Percentiles rank a stretch among this genome's conserved stretches.
These are phyloP conservation scores for Drosophila burlai DNA, from an alignment of 1,140 invertebrate species.

Conservation along the genomic window DNA sequence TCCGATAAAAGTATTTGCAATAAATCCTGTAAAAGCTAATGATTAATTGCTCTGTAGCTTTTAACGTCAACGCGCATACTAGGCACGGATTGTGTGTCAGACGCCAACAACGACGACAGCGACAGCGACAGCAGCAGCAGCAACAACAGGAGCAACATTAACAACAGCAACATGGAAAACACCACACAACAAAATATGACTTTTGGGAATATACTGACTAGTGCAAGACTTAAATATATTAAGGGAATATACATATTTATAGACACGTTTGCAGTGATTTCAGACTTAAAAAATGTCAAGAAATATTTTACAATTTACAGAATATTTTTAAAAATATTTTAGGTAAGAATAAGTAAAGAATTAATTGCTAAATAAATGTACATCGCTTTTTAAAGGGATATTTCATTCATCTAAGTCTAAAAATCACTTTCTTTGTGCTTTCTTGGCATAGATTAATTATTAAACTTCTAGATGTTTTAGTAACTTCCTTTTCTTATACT, in stretches of 20 bases:
- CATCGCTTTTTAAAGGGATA: not conserved
- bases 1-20: constrained; percentile 84
- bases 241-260: not conserved
- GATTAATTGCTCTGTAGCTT: constrained; percentile 83
- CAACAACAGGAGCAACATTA: constrained; percentile 18
- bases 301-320: too few species aligned
- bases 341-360: too few species aligned
- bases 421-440: not conserved
- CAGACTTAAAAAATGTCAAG: rapidly evolving
- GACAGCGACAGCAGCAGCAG: constrained; percentile 6
- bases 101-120: constrained; percentile 35
- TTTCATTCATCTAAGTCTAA: not conserved
- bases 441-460: too few species aligned
- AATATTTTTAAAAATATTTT: not conserved
- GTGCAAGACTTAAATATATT: too few species aligned
- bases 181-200: not conserved
- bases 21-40: constrained; percentile 84
- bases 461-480: too few species aligned
- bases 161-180: constrained; percentile 21
- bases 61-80: constrained; percentile 80
- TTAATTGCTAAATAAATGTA: too few species aligned
- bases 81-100: constrained; percentile 81
- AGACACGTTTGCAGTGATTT: too few species aligned
- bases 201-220: not conserved
- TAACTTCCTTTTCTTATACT: not conserved